Evolutionary conservation across 2,888 invertebrate genomes (phyloP), one percentile per base, ranked within the genome.

Genomic region (Euzophera pinguis): DNA sequence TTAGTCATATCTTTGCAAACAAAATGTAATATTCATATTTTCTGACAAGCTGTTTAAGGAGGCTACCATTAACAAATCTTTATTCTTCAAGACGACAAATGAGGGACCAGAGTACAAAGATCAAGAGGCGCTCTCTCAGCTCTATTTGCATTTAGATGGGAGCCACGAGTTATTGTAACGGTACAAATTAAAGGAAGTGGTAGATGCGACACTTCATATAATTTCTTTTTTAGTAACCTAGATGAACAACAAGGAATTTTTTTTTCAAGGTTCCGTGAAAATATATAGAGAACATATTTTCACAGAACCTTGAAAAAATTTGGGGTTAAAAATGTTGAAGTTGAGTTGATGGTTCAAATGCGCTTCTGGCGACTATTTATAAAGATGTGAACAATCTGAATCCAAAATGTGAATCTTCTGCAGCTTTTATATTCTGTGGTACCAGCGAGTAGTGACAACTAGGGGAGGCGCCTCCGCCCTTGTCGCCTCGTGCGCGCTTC

Each of bases 71-170:
- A 53, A 53, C 58, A 58, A 58, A 58, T 61, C 64, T 59, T 65
- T 62, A 65, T 67, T 69, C 65, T 67, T 73, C 68, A 67, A 73
- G 69, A 72, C 76, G 75, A 84, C 83, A 85, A 86, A 87, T 85
- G 83, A 84, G 83, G 82, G 81, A 80, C 73, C 73, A 71, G 73
- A 68, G 73, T 63, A 77, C 76, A 64, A 78, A 80, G 81, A 81
- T 81, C 80, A 77, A 76, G 84, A 79, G 80, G 73, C 61, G 67
- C 69, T 71, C 70, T 67, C 67, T 61, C 32, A 32, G 63, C 69
- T 73, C 68, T 81, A 88, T 88, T 88, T 85, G 81, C 87, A 86
- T 88, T 79, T 84, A 84, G 79, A 84, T 83, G 75, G 78, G 75
- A 65, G 77, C 73, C 78, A 81, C 81, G 79, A 83, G 82, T 82